Conservation (phyloP, 2,888 invertebrate species). For the Mythimna vitellina region DNA sequence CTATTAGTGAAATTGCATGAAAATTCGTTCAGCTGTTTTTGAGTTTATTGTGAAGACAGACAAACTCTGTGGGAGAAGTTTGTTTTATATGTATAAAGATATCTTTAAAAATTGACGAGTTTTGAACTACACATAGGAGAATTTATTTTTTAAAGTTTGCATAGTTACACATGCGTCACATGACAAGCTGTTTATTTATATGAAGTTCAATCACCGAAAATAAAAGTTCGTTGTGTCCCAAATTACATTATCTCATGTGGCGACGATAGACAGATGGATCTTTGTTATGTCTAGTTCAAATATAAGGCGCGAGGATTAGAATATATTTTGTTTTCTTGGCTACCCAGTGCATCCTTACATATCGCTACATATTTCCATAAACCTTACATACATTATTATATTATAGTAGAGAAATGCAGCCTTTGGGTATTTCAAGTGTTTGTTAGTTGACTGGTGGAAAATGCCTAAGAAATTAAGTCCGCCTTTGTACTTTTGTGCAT, state of each 20-base stretch:
- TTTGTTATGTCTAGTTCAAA: slow-evolving; percentile 31
- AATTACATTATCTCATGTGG: slow-evolving; percentile 28
- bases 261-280: slow-evolving; percentile 26
- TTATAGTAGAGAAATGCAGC: slow-evolving; percentile 19
- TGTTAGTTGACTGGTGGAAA: no score
- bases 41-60: no score
- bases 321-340: slow-evolving; percentile 5
- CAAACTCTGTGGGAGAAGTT: no score
- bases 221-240: slow-evolving; percentile 27
- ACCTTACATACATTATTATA: no score
- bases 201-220: slow-evolving; percentile 32
- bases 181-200: slow-evolving; percentile 10
- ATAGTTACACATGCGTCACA: neutral
- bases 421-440: slow-evolving; percentile 53
- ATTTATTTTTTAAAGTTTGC: neutral
- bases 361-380: no score
- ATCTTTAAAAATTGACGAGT: neutral
- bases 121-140: neutral
- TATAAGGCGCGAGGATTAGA: slow-evolving; percentile 8
- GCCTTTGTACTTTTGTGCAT: no score
- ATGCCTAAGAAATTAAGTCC: no score
- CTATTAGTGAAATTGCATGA: no score
- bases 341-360: slow-evolving; percentile 27
- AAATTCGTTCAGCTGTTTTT: no score
- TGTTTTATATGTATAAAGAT: no score